phyloP scores from a whole-genome alignment of 2,797 vertebrate genomes.

The Vespertilio murinus region DNA sequence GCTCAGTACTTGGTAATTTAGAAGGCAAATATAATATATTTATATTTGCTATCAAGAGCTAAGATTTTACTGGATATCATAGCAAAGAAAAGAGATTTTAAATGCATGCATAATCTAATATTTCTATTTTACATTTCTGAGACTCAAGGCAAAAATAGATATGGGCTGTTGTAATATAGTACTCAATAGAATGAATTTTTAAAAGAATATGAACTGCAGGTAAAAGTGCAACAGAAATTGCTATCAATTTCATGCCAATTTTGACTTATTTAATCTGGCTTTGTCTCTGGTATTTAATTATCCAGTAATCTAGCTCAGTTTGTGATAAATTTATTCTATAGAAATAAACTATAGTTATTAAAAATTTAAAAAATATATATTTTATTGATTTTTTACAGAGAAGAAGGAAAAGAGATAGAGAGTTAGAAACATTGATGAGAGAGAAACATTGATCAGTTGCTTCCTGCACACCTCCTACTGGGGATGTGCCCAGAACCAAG shows the following conservation, averaged over 20 bases:
- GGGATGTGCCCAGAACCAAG: too few species aligned
- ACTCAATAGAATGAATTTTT: not conserved
- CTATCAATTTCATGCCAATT: not conserved
- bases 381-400: too few species aligned
- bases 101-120: not conserved
- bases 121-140: constrained; percentile 26
- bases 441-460: too few species aligned
- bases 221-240: not conserved
- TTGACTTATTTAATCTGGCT: not conserved
- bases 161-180: not conserved
- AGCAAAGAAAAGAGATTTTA: not conserved
- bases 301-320: not conserved
- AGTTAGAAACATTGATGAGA: too few species aligned
- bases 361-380: too few species aligned
- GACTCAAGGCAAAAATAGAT: not conserved
- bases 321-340: not conserved
- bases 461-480: too few species aligned
- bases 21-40: not conserved
- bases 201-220: not conserved
- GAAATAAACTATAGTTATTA: not conserved
- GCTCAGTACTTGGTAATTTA: not conserved
- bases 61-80: not conserved
- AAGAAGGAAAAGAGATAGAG: too few species aligned
- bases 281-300: not conserved
- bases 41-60: not conserved